Evolutionary conservation across 1,140 invertebrate genomes (phyloP).

Genomic region (honey bee (Apis mellifera)): Amel_HAv3.1 CM009932.2:5942501-5943000

Average conservation of each 20-base stretch:
- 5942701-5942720: too few relatives aligned
- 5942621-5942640: constrained; percentile 56
- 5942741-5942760: too few relatives aligned
- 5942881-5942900: too few relatives aligned
- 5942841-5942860: too few relatives aligned
- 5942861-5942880: too few relatives aligned
- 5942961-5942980: neutral
- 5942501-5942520: constrained; percentile 58
- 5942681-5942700: neutral
- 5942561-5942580: constrained; percentile 41
- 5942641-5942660: constrained; percentile 18
- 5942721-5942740: too few relatives aligned
- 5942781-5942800: neutral
- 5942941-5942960: neutral
- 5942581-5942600: constrained; percentile 61
- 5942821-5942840: too few relatives aligned
- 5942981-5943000: neutral
- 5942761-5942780: neutral
- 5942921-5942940: neutral
- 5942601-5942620: constrained; percentile 63
- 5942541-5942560: constrained; percentile 56
- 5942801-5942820: neutral
- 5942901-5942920: neutral
- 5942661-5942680: constrained; percentile 39
- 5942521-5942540: constrained; percentile 50